These are phyloP conservation scores for Chelon labrosus DNA, from an alignment of 2,797 vertebrate genomes.

Conservation along the genomic window DNA sequence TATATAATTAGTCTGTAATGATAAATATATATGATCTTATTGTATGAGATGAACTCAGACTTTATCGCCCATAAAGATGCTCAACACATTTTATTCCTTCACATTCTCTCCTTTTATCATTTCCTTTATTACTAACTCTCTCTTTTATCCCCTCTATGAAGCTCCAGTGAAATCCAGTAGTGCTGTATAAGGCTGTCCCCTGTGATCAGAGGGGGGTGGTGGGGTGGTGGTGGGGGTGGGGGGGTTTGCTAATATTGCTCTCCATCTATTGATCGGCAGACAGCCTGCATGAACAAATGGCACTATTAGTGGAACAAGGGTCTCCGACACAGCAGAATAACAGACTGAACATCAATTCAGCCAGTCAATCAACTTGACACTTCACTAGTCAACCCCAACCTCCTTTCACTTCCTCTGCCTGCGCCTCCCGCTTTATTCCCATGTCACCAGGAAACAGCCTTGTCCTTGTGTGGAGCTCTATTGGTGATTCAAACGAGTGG, in stretches of 20 bases:
- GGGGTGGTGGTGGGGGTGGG: no score
- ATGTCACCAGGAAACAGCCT: slow-evolving; percentile 10
- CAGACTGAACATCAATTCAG: slow-evolving; percentile 65
- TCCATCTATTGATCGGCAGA: slow-evolving; percentile 63
- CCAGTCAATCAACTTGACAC: slow-evolving; percentile 64
- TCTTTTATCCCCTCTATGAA: neutral
- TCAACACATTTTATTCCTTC: neutral
- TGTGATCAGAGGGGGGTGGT: slow-evolving; percentile 42
- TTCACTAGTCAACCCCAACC: slow-evolving; percentile 12
- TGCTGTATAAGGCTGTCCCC: slow-evolving; percentile 6
- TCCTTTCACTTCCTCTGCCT: neutral
- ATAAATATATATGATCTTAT: no score
- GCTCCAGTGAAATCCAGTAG: neutral
- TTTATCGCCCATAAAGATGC: no score
- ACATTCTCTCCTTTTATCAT: neutral
- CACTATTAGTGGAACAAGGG: slow-evolving; percentile 70
- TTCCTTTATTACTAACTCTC: neutral
- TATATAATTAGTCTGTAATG: no score
- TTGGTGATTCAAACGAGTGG: neutral
- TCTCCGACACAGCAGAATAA: slow-evolving; percentile 63
- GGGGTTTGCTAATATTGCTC: slow-evolving; percentile 69
- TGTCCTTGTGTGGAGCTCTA: neutral
- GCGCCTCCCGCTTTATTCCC: slow-evolving; percentile 2
- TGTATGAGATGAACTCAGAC: no score
- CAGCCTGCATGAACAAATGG: slow-evolving; percentile 61